Evolutionary conservation across 2,888 invertebrate species (phyloP).

Genomic region (Artemia sinica): DNA sequence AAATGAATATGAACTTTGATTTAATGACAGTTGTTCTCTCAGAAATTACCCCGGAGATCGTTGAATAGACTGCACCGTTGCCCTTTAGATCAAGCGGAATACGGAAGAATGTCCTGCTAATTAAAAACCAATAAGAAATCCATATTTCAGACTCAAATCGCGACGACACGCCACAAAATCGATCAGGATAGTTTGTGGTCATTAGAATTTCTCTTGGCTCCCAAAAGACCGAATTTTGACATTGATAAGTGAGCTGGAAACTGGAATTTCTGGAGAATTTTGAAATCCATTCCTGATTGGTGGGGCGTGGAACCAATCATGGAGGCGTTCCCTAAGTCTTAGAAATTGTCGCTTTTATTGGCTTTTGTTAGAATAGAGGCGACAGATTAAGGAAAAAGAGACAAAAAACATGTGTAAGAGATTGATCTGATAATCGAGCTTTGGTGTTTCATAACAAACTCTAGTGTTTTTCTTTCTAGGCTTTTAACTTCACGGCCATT

Average conservation of each 20-base stretch:
- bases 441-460: no score
- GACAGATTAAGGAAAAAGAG: no score
- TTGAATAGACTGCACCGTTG: no score
- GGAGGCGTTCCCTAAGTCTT: not conserved
- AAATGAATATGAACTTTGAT: no score
- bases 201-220: constrained; percentile 7
- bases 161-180: not conserved
- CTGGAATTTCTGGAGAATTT: constrained; percentile 10
- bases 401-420: no score
- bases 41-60: no score
- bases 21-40: no score
- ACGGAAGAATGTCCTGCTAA: not conserved
- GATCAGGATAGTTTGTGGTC: not conserved
- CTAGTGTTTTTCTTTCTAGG: no score
- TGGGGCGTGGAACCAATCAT: constrained; percentile 13
- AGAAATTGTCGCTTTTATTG: no score
- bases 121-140: constrained; percentile 1
- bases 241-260: not conserved
- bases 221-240: constrained; percentile 1
- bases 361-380: no score
- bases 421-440: no score
- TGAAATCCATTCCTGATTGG: not conserved
- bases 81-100: not conserved
- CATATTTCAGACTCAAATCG: constrained; percentile 3
- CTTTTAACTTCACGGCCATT: no score